phyloP scores from a whole-genome alignment of 2,797 vertebrate species.

The Phalloptychus januarius region DNA sequence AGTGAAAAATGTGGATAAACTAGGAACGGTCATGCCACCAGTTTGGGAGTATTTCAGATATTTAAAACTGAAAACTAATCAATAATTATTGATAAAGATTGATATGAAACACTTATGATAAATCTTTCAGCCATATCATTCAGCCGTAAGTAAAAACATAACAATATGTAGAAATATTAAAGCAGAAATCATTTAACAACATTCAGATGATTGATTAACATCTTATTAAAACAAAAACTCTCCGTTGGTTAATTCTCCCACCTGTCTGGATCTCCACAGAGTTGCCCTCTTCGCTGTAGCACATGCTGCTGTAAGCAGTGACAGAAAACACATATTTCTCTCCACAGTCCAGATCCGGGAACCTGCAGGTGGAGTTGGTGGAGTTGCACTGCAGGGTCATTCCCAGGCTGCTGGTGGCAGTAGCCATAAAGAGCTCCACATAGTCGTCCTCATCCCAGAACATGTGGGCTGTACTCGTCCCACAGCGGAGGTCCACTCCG shows the following conservation, averaged over 20 bases:
- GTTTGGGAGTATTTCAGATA: too few relatives aligned
- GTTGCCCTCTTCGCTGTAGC: constrained; percentile 68
- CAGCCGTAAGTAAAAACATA: not conserved
- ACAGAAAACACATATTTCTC: constrained; percentile 73
- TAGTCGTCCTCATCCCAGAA: constrained; percentile 65
- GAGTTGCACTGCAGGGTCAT: constrained; percentile 66
- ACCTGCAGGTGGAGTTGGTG: constrained; percentile 67
- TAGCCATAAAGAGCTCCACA: constrained; percentile 69
- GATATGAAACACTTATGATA: too few relatives aligned
- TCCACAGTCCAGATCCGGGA: constrained; percentile 72
- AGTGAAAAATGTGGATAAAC: too few relatives aligned
- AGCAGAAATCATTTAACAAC: not conserved
- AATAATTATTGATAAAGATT: too few relatives aligned
- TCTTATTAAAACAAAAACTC: not conserved
- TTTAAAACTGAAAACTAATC: too few relatives aligned
- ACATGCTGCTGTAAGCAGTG: constrained; percentile 57
- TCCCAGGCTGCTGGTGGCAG: constrained; percentile 51
- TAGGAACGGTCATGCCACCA: too few relatives aligned
- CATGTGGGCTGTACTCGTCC: constrained; percentile 60
- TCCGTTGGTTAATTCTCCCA: constrained; percentile 21
- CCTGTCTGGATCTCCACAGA: constrained; percentile 72
- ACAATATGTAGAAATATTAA: not conserved
- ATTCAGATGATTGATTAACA: not conserved
- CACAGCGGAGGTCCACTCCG: constrained; percentile 72
- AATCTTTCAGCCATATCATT: too few relatives aligned